Evolutionary conservation across 2,797 vertebrate genomes (phyloP).

Genomic region (Chaetophractus vellerosus): DNA sequence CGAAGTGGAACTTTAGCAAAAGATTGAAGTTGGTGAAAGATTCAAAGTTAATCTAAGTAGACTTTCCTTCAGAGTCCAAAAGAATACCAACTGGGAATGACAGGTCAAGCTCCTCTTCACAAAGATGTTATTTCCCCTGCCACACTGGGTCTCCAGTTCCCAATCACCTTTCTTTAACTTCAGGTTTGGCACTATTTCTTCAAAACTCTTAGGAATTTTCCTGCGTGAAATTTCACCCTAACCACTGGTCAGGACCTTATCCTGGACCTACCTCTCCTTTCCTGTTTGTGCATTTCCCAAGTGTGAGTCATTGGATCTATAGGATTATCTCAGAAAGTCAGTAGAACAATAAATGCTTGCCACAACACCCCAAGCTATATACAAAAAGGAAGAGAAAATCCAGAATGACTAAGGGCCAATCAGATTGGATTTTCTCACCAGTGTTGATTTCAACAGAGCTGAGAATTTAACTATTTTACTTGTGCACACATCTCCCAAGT

Average conservation of each 20-base stretch:
- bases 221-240: not conserved
- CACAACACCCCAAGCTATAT: not conserved
- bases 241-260: not conserved
- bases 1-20: conserved; percentile 13
- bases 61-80: not conserved
- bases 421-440: not conserved
- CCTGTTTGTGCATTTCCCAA: not conserved
- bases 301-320: not conserved
- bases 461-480: not conserved
- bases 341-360: not conserved
- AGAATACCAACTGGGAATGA: not conserved
- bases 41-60: not conserved
- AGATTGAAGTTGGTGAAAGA: not conserved
- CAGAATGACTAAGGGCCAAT: not conserved
- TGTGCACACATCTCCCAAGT: not conserved
- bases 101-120: not conserved
- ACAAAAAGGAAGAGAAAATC: not conserved
- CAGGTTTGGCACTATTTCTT: not conserved
- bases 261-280: not conserved
- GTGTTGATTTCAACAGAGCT: not conserved
- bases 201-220: not conserved
- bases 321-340: not conserved
- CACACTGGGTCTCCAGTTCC: not conserved
- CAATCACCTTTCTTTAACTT: not conserved
- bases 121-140: fast-evolving